Conservation (phyloP, 1,140 invertebrate genomes). For the Dendroctonus valens region DNA sequence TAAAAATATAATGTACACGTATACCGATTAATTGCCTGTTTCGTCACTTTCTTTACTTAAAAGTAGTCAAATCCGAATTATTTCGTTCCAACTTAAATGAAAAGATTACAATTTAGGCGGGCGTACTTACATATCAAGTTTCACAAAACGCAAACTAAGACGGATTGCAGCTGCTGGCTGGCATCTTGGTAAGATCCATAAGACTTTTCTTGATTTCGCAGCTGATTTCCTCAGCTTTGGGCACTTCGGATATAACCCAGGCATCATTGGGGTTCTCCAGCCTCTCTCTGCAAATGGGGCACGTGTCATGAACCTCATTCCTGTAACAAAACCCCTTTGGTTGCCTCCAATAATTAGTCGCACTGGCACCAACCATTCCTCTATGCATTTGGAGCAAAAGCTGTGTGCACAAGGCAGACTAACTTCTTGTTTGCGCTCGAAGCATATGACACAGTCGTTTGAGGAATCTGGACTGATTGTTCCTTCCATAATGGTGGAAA, state of each 20-base stretch:
- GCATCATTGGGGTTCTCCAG: constrained; percentile 63
- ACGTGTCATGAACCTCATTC: constrained; percentile 66
- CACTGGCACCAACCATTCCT: constrained; percentile 57
- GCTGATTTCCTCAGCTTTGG: constrained; percentile 60
- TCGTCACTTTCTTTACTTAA: too few relatives aligned
- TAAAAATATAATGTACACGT: too few relatives aligned
- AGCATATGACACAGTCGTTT: constrained; percentile 63
- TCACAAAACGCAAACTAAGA: constrained; percentile 28
- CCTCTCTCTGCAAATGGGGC: constrained; percentile 64
- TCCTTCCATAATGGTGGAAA: constrained; percentile 33
- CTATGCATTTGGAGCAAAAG: constrained; percentile 68
- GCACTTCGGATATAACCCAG: constrained; percentile 66
- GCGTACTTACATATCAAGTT: too few relatives aligned
- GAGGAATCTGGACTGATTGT: constrained; percentile 11
- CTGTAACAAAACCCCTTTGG: constrained; percentile 49
- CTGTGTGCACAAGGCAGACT: constrained; percentile 66
- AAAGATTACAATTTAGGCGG: too few relatives aligned
- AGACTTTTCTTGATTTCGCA: constrained; percentile 55
- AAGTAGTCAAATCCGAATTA: too few relatives aligned
- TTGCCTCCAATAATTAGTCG: constrained; percentile 7
- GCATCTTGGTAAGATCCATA: constrained; percentile 42
- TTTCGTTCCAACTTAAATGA: too few relatives aligned
- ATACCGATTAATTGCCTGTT: too few relatives aligned
- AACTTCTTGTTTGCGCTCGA: constrained; percentile 65
- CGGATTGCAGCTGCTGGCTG: constrained; percentile 33